Percentiles rank a stretch among this genome's conserved stretches.
phyloP scores from a whole-genome alignment of 2,888 invertebrate species.

The Cephonodes hylas region DNA sequence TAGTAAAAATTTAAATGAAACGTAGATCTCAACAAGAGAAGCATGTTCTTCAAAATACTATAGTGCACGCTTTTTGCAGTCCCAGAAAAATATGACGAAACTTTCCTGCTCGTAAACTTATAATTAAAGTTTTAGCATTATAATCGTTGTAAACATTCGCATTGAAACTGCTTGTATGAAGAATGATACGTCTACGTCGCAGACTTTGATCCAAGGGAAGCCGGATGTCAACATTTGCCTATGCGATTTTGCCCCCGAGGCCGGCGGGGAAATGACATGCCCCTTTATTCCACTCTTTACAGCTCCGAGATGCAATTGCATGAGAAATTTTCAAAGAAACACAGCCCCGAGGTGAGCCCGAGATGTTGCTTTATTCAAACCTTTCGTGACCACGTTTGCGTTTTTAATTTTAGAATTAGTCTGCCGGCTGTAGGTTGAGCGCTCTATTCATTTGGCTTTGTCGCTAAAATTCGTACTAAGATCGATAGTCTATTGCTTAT shows the following conservation, averaged over 20 bases:
- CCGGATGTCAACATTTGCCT: slow-evolving; percentile 72
- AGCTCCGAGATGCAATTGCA: slow-evolving; percentile 52
- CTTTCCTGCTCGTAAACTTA: neutral
- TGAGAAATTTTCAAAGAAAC: slow-evolving; percentile 49
- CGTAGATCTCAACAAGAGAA: neutral
- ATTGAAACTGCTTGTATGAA: slow-evolving; percentile 3
- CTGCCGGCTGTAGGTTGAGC: neutral
- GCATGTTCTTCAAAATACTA: neutral
- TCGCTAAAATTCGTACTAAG: neutral
- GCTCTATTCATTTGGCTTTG: neutral
- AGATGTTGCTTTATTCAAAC: slow-evolving; percentile 21
- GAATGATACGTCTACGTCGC: slow-evolving; percentile 1
- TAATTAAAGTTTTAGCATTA: neutral
- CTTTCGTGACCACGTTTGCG: slow-evolving; percentile 15
- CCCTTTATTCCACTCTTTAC: slow-evolving; percentile 51
- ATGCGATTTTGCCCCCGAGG: slow-evolving; percentile 56
- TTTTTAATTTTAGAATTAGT: slow-evolving; percentile 24
- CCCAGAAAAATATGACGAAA: neutral
- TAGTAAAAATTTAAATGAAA: neutral
- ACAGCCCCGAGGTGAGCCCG: slow-evolving; percentile 18
- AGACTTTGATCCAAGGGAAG: slow-evolving; percentile 45
- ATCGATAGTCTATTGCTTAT: neutral
- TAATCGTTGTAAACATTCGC: slow-evolving; percentile 1
- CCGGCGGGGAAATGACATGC: slow-evolving; percentile 63
- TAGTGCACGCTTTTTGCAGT: neutral